Conservation (phyloP, 1,140 invertebrate species). For the Pseudomyrmex concolor region DNA sequence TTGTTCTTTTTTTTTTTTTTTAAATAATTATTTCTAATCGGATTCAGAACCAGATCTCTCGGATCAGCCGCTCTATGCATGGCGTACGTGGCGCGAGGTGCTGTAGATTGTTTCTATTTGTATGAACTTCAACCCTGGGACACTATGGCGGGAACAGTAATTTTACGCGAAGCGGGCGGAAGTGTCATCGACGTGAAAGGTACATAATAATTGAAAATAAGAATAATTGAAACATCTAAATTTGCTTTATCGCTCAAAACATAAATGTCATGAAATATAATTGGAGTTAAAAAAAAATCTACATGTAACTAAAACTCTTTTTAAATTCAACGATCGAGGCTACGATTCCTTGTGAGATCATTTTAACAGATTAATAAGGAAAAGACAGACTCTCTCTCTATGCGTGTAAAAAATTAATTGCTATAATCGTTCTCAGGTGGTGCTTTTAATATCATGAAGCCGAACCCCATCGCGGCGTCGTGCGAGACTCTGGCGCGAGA, state of each 20-base stretch:
- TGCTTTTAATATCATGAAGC: conserved; percentile 88
- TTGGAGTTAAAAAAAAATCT: no score
- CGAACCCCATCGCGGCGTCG: conserved; percentile 86
- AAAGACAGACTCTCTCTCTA: background rate
- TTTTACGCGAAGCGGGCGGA: conserved; percentile 92
- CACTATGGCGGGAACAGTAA: conserved; percentile 88
- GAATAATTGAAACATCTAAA: background rate
- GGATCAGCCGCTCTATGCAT: conserved; percentile 91
- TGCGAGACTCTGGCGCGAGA: conserved; percentile 85
- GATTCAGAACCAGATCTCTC: conserved; percentile 87
- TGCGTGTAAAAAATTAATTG: conserved; percentile 24
- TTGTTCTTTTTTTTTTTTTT: background rate
- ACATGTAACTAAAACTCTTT: no score
- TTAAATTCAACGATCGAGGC: no score
- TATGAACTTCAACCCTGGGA: conserved; percentile 89
- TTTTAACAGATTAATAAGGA: background rate
- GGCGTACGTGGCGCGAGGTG: conserved; percentile 89
- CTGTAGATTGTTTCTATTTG: conserved; percentile 89
- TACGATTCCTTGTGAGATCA: background rate
- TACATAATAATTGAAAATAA: conserved; percentile 64
- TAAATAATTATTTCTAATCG: no score
- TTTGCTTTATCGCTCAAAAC: no score
- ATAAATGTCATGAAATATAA: no score
- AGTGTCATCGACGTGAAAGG: conserved; percentile 88
- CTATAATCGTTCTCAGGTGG: conserved; percentile 81